Base-by-base conservation (phyloP, 2,888 invertebrate species). In the Eupithecia exiguata region DNA sequence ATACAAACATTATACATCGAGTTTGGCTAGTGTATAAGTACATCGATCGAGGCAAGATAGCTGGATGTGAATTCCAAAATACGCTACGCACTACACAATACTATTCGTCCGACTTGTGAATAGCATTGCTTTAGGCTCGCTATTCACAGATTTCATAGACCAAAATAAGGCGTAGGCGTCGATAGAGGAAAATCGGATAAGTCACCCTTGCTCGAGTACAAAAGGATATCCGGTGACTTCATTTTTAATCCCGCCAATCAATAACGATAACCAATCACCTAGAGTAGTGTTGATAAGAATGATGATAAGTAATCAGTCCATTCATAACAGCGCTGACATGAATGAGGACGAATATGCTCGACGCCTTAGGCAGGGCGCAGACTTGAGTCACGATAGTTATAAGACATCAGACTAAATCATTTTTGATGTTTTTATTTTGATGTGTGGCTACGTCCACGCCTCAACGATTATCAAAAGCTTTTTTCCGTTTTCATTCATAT, bases 171-270 rank as follows among this genome's bases (percentile, higher is more conserved):
- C n/a, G 49, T 3, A 9, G 46, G 10, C 49, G 10, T 53, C 21
- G 10, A 53, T n/a, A 53, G 49, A 53, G n/a, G n/a, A 53, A 21
- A 53, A 21, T 21, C 21, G 9, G 1, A n/a, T n/a, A 46, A 18
- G 18, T 18, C 6, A 49, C 6, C 46, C n/a, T n/a, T 21, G 25
- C 12, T 21, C 7, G 21, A 58, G 21, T 25, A 21, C 36, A 36
- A 65, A 38, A 65, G 63, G 63, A 65, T 65, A 36, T 65, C 38
- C 63, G 63, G 63, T 65, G 63, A 65, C n/a, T 36, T 36, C 63
- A 65, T 16, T n/a, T 35, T 49, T 68, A 35, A 68, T 65, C 63
- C 38, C n/a, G 38, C n/a, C 63, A 65, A 65, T 38, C 63, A 38
- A 38, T 38, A 58, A 65, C 12, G 38, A 62, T 62, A 62, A 62